These are phyloP conservation scores for Rhinogobius similis DNA, from an alignment of 2,113 vertebrate species.

Conservation along the genomic window DNA sequence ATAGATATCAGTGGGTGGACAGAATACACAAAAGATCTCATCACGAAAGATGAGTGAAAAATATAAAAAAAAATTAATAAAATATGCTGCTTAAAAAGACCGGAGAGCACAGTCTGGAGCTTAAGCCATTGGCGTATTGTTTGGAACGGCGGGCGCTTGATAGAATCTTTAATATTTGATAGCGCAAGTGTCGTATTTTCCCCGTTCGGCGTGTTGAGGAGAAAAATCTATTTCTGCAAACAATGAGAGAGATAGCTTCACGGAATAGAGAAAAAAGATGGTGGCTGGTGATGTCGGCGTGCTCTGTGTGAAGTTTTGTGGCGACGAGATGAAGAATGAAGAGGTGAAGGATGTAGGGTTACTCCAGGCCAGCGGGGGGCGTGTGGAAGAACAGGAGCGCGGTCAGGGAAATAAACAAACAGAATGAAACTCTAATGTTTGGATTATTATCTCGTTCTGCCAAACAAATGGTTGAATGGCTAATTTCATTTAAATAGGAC, in stretches of 20 bases:
- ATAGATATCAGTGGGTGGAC: background rate
- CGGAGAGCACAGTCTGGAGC: background rate
- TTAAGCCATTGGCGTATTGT: constrained; percentile 31
- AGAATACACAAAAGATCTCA: background rate
- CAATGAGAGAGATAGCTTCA: constrained; percentile 26
- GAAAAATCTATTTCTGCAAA: constrained; percentile 50
- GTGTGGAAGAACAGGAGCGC: constrained; percentile 9
- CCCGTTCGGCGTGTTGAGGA: constrained; percentile 24
- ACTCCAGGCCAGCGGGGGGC: constrained; percentile 32
- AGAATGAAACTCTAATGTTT: background rate
- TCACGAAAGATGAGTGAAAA: background rate
- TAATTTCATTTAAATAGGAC: background rate
- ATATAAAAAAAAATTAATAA: background rate
- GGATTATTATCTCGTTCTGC: background rate
- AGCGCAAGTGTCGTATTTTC: constrained; percentile 38
- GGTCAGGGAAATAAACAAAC: constrained; percentile 18
- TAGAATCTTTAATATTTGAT: constrained; percentile 70
- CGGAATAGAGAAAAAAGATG: constrained; percentile 33
- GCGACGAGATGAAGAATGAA: constrained; percentile 14
- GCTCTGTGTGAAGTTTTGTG: constrained; percentile 29
- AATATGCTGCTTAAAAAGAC: background rate
- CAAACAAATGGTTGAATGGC: background rate
- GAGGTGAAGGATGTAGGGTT: constrained; percentile 18
- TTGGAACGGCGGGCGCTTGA: constrained; percentile 37
- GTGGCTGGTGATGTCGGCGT: constrained; percentile 50